Evolutionary conservation across 1,140 invertebrate species (phyloP).

Genomic region (Linepithema humile): DNA sequence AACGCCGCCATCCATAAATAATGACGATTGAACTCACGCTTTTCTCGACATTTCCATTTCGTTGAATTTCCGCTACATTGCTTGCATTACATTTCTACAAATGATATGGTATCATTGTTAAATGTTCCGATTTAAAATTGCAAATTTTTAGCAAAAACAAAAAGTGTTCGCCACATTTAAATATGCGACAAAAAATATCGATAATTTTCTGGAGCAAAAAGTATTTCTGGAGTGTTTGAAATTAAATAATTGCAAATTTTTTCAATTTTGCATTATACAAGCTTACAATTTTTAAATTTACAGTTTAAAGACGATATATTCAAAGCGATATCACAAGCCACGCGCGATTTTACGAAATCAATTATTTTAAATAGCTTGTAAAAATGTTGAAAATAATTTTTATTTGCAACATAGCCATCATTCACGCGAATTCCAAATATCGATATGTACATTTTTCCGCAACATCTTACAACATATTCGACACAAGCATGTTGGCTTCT

Average conservation of each 20-base stretch:
- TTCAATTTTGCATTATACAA: too few relatives aligned
- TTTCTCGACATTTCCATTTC: background rate
- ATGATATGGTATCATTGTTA: background rate
- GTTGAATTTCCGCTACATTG: background rate
- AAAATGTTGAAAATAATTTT: background rate
- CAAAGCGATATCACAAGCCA: too few relatives aligned
- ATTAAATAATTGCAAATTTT: background rate
- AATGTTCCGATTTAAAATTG: background rate
- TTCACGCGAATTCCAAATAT: background rate
- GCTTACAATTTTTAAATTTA: too few relatives aligned
- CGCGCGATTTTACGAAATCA: too few relatives aligned
- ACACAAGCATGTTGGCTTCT: background rate
- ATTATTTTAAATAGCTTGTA: background rate
- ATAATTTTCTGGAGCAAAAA: constrained; percentile 14
- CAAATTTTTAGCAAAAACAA: background rate
- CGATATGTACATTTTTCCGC: background rate
- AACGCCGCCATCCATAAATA: background rate
- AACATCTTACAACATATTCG: constrained; percentile 11
- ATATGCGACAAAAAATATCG: background rate
- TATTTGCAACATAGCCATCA: background rate
- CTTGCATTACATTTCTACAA: background rate
- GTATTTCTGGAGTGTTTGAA: background rate
- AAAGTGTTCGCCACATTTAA: background rate
- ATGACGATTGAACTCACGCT: background rate
- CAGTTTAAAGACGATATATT: background rate